Conservation (phyloP, 2,797 vertebrate genomes). For the Sternotherus odoratus region DNA sequence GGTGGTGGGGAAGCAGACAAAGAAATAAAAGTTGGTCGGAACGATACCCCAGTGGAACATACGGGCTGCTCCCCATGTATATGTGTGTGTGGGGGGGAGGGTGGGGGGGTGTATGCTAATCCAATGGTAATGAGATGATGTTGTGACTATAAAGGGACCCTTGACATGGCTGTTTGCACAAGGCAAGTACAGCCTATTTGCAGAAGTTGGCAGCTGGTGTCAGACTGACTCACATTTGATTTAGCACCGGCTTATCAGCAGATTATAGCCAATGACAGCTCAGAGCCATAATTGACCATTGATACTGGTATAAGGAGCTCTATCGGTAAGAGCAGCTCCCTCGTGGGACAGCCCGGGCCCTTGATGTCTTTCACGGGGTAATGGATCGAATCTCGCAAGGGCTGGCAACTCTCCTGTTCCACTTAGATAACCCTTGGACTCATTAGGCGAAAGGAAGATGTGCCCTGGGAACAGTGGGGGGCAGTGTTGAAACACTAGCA, state of each 20-base stretch:
- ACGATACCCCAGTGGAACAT: fast-evolving
- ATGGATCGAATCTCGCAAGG: not conserved
- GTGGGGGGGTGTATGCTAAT: not conserved
- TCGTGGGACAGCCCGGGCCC: not conserved
- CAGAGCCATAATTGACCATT: not conserved
- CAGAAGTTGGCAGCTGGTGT: not conserved
- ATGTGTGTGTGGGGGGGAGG: no score
- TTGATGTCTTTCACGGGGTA: not conserved
- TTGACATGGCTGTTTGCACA: not conserved
- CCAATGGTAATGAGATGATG: fast-evolving
- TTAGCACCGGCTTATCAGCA: constrained; percentile 1
- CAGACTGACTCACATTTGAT: not conserved
- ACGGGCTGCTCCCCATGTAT: not conserved
- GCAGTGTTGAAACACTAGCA: constrained; percentile 44
- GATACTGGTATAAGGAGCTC: not conserved
- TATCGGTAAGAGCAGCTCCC: not conserved
- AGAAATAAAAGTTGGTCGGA: fast-evolving
- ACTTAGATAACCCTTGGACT: not conserved
- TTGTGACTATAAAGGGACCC: fast-evolving
- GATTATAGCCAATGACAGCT: constrained; percentile 13
- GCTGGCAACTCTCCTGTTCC: not conserved
- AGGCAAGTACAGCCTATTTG: fast-evolving
- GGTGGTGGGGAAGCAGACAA: not conserved
- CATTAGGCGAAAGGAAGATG: not conserved
- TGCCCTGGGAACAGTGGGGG: constrained; percentile 44